Conservation (phyloP, 2,113 vertebrate species). For the Cygnus atratus region DNA sequence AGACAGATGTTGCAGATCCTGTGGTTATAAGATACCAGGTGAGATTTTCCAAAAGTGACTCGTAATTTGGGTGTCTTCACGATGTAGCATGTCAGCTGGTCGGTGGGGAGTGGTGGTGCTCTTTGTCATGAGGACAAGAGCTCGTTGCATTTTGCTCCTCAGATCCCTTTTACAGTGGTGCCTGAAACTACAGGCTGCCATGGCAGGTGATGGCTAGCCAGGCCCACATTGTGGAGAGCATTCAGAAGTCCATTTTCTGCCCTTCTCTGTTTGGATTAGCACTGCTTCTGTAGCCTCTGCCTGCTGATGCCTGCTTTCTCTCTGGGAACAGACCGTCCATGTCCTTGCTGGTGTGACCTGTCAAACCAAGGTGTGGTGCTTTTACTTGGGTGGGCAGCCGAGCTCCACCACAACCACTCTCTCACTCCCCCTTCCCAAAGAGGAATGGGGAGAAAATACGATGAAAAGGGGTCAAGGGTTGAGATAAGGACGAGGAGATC, state of each 20-base stretch:
- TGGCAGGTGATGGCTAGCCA: neutral
- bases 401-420: too few species aligned
- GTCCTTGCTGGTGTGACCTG: neutral
- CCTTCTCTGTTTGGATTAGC: neutral
- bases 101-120: fast-evolving
- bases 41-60: neutral
- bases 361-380: neutral
- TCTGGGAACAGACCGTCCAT: neutral
- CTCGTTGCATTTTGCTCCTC: neutral
- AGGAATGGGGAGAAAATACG: too few species aligned
- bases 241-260: neutral
- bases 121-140: neutral
- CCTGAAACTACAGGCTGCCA: fast-evolving
- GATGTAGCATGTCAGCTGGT: fast-evolving
- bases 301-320: neutral
- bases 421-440: too few species aligned
- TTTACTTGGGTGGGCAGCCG: too few species aligned
- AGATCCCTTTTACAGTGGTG: fast-evolving
- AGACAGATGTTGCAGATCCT: neutral
- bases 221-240: neutral
- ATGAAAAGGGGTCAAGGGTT: too few species aligned
- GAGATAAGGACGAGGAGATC: too few species aligned
- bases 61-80: neutral
- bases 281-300: neutral
- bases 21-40: neutral